Conservation (phyloP, 2,113 vertebrate genomes). For the Riparia riparia region DNA sequence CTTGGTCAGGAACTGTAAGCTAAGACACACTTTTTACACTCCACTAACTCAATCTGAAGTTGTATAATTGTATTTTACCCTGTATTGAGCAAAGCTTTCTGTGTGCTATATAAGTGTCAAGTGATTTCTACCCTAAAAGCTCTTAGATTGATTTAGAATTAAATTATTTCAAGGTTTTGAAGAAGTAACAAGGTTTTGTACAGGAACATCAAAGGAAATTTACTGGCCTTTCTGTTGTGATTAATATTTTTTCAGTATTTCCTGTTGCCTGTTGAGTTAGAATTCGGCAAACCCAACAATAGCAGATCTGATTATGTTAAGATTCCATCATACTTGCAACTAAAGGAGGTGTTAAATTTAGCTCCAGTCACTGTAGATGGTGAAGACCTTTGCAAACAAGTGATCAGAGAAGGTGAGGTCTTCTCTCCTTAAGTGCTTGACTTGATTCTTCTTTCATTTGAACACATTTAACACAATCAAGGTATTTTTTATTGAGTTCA, state of each 20-base stretch:
- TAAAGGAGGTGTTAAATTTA: constrained; percentile 61
- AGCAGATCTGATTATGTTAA: constrained; percentile 6
- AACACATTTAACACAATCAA: neutral
- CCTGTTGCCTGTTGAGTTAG: constrained; percentile 34
- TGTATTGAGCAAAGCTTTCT: neutral
- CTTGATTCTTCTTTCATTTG: neutral
- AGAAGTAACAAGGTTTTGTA: neutral
- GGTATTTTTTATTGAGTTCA: neutral
- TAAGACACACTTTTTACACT: neutral
- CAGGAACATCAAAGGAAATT: neutral
- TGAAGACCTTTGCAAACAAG: constrained; percentile 19
- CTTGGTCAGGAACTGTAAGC: neutral
- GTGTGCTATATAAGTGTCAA: neutral
- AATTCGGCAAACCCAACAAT: neutral
- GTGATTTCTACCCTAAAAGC: neutral
- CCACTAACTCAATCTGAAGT: neutral
- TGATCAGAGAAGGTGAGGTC: constrained; percentile 62
- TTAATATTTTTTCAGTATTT: constrained; percentile 67
- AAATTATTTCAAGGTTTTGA: neutral
- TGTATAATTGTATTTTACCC: neutral
- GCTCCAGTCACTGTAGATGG: constrained; percentile 38
- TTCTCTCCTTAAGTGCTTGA: neutral
- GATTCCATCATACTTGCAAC: constrained; percentile 22
- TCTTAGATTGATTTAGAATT: neutral
- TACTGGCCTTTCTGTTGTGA: neutral